Conservation (phyloP, 2,797 vertebrate genomes). For the Phoebastria nigripes region DNA sequence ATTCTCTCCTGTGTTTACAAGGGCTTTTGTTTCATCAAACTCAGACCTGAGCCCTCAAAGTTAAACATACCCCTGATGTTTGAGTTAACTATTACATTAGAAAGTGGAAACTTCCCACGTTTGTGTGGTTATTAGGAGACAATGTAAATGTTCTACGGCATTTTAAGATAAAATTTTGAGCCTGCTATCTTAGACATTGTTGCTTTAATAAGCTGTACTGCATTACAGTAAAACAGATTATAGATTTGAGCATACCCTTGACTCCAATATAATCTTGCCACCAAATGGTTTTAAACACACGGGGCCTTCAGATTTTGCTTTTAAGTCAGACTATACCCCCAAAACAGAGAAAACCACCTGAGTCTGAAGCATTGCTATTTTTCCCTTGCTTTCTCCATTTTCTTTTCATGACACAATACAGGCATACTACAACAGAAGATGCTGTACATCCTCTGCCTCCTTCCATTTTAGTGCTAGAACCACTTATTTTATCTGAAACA, state of each 20-base stretch:
- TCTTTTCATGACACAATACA: conserved; percentile 12
- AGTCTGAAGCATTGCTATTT: not conserved
- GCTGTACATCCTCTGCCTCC: conserved; percentile 22
- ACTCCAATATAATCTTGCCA: not conserved
- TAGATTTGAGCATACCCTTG: not conserved
- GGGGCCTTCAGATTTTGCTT: not conserved
- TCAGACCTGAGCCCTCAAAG: not conserved
- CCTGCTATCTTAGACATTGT: not conserved
- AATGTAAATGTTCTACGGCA: not conserved
- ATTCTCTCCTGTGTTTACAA: not conserved
- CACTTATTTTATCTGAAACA: conserved; percentile 52
- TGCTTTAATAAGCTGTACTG: not conserved
- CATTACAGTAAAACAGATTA: not conserved
- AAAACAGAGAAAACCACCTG: not conserved
- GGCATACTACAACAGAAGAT: not conserved
- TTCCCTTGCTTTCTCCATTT: conserved; percentile 22
- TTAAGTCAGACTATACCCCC: not conserved
- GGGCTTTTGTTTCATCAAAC: not conserved
- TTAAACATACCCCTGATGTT: not conserved
- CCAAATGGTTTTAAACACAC: not conserved
- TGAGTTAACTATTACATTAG: not conserved
- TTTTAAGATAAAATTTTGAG: not conserved
- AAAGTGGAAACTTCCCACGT: not conserved
- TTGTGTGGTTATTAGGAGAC: not conserved
- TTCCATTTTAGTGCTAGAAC: conserved; percentile 48